phyloP scores from a whole-genome alignment of 2,888 invertebrate species.

The Pediacus dermestoides region DNA sequence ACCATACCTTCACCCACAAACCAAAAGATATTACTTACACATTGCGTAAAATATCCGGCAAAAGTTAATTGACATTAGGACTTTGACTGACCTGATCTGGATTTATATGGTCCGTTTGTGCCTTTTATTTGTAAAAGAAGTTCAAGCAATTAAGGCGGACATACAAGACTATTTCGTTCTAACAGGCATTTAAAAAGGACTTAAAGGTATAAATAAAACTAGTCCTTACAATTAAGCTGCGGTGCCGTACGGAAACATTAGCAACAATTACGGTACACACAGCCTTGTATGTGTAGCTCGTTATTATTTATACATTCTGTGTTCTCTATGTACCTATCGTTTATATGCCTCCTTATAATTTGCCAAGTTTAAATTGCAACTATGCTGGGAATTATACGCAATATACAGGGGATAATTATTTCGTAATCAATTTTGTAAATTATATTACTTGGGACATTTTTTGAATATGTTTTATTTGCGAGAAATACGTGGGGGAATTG shows the following conservation, averaged over 20 bases:
- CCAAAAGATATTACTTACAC: no score
- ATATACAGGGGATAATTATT: no score
- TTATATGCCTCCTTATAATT: conserved; percentile 7
- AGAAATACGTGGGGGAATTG: no score
- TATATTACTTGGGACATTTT: no score
- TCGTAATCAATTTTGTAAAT: no score
- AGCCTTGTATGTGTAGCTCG: conserved; percentile 25
- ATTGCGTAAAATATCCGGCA: no score
- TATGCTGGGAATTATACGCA: no score
- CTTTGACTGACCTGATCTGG: conserved; percentile 17
- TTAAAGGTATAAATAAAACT: conserved; percentile 27
- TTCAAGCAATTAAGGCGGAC: conserved; percentile 25
- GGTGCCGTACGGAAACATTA: conserved; percentile 31
- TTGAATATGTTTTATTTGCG: no score
- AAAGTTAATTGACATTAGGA: conserved; percentile 4
- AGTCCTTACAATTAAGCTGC: conserved; percentile 28
- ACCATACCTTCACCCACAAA: no score
- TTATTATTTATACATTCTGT: conserved; percentile 32
- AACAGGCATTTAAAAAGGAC: conserved; percentile 23
- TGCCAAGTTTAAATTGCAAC: conserved; percentile 4
- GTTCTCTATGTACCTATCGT: conserved; percentile 16
- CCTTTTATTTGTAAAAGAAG: conserved; percentile 19
- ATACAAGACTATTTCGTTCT: conserved; percentile 21
- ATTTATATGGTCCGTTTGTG: conserved; percentile 20
- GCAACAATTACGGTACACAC: conserved; percentile 29